These are phyloP conservation scores for Liopterus haemorrhoidalis DNA, from an alignment of 2,888 invertebrate genomes.

Conservation along the genomic window DNA sequence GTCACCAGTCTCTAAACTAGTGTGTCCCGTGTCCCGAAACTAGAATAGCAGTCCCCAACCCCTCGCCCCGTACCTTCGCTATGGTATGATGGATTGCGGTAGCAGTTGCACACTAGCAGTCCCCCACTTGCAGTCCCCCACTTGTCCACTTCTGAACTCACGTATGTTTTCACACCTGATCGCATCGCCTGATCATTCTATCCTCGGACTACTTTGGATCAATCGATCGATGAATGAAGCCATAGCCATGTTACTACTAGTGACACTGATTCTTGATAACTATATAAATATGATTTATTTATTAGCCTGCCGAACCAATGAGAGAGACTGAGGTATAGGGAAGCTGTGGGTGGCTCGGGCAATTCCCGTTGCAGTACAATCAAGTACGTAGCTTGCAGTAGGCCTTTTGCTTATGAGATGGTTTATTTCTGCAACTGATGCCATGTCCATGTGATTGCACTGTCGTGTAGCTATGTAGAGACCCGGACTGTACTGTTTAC, in stretches of 20 bases:
- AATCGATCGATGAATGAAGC: too few relatives aligned
- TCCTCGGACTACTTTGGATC: too few relatives aligned
- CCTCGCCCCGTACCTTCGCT: too few relatives aligned
- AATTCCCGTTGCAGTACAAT: conserved; percentile 56
- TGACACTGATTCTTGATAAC: too few relatives aligned
- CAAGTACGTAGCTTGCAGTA: conserved; percentile 56
- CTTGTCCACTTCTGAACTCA: conserved; percentile 12
- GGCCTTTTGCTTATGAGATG: conserved; percentile 44
- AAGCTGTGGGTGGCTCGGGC: conserved; percentile 52
- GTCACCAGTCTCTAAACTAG: too few relatives aligned
- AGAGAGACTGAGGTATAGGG: conserved; percentile 70
- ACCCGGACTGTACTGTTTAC: too few relatives aligned
- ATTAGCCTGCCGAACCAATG: conserved; percentile 68
- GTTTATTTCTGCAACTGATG: conserved; percentile 31
- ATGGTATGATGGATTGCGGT: too few relatives aligned
- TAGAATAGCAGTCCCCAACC: too few relatives aligned
- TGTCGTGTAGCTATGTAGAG: conserved; percentile 42
- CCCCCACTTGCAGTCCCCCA: too few relatives aligned
- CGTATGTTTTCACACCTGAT: conserved; percentile 4
- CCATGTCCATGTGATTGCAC: conserved; percentile 44
- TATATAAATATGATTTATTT: conserved; percentile 49
- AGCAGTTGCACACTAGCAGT: too few relatives aligned
- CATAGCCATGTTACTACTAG: too few relatives aligned
- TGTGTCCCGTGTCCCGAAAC: conserved; percentile 10
- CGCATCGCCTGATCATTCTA: too few relatives aligned